A percentile compares a stretch with the other conserved stretches of the same genome.
Evolutionary conservation across 2,888 invertebrate genomes (phyloP).

Genomic region (Acrocyrtus sp.): DNA sequence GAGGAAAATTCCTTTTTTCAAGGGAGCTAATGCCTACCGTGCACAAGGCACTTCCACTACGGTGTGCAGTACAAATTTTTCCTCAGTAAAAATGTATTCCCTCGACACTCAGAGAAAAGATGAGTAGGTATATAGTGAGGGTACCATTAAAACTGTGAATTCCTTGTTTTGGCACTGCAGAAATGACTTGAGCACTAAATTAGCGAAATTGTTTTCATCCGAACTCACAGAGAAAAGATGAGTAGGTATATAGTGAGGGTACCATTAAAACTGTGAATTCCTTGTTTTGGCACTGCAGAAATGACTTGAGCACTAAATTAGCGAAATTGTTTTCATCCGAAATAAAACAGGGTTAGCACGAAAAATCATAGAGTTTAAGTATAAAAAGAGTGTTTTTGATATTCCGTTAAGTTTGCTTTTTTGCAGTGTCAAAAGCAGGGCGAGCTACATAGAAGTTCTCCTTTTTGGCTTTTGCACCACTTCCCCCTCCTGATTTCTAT

Average conservation of each 20-base stretch:
- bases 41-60: too few relatives aligned
- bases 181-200: conserved; percentile 19
- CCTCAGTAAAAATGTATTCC: too few relatives aligned
- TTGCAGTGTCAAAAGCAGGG: background rate
- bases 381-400: conserved; percentile 20
- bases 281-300: conserved; percentile 28
- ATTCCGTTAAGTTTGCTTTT: background rate
- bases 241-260: background rate
- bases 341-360: conserved; percentile 51
- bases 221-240: conserved; percentile 16
- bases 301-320: conserved; percentile 34
- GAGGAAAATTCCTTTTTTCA: too few relatives aligned
- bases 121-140: background rate
- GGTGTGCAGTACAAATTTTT: too few relatives aligned
- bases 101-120: too few relatives aligned
- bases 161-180: conserved; percentile 26
- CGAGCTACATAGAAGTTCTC: too few relatives aligned
- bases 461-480: too few relatives aligned
- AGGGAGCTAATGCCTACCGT: too few relatives aligned
- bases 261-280: conserved; percentile 1
- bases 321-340: conserved; percentile 50
- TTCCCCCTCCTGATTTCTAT: too few relatives aligned
- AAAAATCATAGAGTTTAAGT: conserved; percentile 36
- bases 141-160: background rate
- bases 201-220: conserved; percentile 48